Conservation (phyloP, 2,113 vertebrate genomes). For the Brachypteracias leptosomus region DNA sequence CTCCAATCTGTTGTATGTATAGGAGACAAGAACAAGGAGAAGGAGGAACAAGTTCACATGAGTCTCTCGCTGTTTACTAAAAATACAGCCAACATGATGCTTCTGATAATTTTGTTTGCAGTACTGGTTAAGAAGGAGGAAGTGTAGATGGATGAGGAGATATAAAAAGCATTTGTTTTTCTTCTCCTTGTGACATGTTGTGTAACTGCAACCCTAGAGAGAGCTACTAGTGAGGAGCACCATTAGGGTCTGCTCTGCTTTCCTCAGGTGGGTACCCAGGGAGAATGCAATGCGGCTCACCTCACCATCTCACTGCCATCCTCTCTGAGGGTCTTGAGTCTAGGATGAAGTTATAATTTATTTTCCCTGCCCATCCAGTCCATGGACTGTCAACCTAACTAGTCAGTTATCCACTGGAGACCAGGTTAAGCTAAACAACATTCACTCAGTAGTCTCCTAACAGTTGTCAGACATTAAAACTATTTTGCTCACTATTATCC, state of each 20-base stretch:
- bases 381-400: not conserved
- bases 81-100: conserved; percentile 26
- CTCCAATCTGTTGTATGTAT: not conserved
- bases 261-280: not conserved
- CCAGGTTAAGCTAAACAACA: not conserved
- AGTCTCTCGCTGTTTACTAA: conserved; percentile 27
- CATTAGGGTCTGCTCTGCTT: not conserved
- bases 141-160: conserved; percentile 37
- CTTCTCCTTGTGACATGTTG: conserved; percentile 1
- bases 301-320: not conserved
- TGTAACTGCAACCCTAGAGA: not conserved
- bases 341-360: not conserved
- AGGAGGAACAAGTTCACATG: conserved; percentile 33
- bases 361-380: not conserved
- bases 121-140: conserved; percentile 31
- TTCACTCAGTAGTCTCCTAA: not conserved
- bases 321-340: not conserved
- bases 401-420: not conserved
- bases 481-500: not conserved
- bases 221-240: not conserved
- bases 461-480: not conserved
- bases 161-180: conserved; percentile 30
- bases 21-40: not conserved
- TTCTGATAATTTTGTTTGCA: conserved; percentile 48
- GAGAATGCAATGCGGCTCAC: not conserved